Conservation (phyloP, 2,888 invertebrate genomes). For the Drosophila phalerata region DNA sequence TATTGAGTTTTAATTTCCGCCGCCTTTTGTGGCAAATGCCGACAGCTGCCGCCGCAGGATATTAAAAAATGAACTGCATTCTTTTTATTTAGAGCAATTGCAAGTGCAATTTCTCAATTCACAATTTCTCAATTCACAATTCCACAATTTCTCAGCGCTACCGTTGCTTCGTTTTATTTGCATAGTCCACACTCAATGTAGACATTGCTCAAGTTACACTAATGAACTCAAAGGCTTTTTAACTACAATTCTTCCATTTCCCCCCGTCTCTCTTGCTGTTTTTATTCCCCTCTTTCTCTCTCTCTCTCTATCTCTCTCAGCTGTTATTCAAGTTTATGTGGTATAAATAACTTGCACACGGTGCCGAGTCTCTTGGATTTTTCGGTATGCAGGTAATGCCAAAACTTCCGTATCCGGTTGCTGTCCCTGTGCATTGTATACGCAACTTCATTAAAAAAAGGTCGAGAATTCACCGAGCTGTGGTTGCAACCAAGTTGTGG, state of each 20-base stretch:
- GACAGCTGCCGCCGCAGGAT: conserved; percentile 74
- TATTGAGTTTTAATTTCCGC: conserved; percentile 81
- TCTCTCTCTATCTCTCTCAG: conserved; percentile 17
- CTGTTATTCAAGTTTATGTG: conserved; percentile 53
- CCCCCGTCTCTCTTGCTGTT: not conserved
- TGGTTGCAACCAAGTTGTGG: conserved; percentile 58
- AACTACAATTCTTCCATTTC: not conserved
- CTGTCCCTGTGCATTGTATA: conserved; percentile 29
- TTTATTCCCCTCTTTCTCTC: conserved; percentile 1
- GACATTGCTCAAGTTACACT: conserved; percentile 48
- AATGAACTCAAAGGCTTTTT: conserved; percentile 64
- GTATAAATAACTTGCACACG: conserved; percentile 64
- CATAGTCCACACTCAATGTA: conserved; percentile 27
- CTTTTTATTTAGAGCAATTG: conserved; percentile 31
- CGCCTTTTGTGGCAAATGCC: conserved; percentile 57
- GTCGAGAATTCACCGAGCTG: conserved; percentile 37
- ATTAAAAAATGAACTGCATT: conserved; percentile 76
- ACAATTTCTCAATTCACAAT: conserved; percentile 19
- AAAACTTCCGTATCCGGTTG: conserved; percentile 57
- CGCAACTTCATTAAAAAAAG: conserved; percentile 72
- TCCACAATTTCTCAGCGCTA: conserved; percentile 26
- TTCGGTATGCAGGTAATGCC: conserved; percentile 68
- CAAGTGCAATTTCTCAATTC: conserved; percentile 27
- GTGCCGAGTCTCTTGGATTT: conserved; percentile 22
- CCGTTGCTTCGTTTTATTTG: conserved; percentile 42